These are phyloP conservation scores for Lucifuga dentata DNA, from an alignment of 2,113 vertebrate species.

Conservation along the genomic window DNA sequence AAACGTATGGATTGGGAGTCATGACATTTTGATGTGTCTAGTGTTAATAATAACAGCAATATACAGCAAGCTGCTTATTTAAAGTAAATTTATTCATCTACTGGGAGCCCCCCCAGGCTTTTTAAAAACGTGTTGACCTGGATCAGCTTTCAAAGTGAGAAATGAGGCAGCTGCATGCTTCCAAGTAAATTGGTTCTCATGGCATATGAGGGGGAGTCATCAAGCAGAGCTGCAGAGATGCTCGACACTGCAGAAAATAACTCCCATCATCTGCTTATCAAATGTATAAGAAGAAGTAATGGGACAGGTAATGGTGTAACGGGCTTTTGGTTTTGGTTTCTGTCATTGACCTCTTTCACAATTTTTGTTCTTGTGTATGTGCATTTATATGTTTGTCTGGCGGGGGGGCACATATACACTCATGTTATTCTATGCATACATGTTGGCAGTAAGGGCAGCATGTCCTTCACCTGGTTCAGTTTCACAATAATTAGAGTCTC, in stretches of 20 bases:
- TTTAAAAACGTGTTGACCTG: constrained; percentile 74
- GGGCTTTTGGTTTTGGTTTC: constrained; percentile 26
- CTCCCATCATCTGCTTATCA: constrained; percentile 54
- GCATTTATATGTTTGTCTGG: background rate
- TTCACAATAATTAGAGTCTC: constrained; percentile 37
- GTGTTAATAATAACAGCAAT: background rate
- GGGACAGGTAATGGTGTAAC: constrained; percentile 7
- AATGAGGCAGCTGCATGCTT: constrained; percentile 60
- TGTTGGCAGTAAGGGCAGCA: constrained; percentile 40
- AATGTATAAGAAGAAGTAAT: constrained; percentile 34
- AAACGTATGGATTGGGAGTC: too few species aligned
- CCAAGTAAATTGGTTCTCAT: constrained; percentile 61
- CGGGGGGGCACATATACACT: constrained; percentile 26
- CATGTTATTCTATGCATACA: too few species aligned
- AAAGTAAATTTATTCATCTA: constrained; percentile 36
- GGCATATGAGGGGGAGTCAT: constrained; percentile 55
- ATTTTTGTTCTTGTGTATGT: constrained; percentile 5
- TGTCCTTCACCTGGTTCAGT: constrained; percentile 36
- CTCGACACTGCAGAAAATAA: constrained; percentile 46
- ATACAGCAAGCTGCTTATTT: constrained; percentile 7
- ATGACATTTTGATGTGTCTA: background rate
- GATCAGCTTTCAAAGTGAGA: constrained; percentile 65
- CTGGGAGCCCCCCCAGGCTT: constrained; percentile 39
- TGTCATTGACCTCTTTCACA: constrained; percentile 23
- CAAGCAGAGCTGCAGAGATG: constrained; percentile 38